Base-by-base conservation (phyloP, 2,888 invertebrate species). In the Heteropelma amictum region DNA sequence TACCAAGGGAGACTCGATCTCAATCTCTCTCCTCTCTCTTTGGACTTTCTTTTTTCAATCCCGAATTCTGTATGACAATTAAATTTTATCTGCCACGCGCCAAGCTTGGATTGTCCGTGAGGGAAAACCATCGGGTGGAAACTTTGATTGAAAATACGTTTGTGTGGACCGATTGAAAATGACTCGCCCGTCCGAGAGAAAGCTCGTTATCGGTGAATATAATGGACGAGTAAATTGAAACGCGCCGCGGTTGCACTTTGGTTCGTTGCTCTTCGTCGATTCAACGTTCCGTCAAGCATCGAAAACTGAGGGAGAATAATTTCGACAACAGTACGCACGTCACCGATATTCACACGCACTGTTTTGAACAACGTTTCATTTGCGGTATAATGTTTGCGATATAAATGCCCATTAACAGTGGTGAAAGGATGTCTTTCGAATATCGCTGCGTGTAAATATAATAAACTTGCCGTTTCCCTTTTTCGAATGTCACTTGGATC, bases 141-240 rank as follows among this genome's bases (percentile, higher is more conserved):
- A 14, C 14, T 60, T 58, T 26, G 17, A 47, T 67, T 38, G 38
- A 45, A 40, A 54, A 21, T 33, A 28, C 33, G 26, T 23, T 28
- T 30, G 30, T n/a, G n/a, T 21, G 33, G 40, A 28, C 40, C 40
- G 26, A 68, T 49, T 35, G 67, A 61, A 53, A 67, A 47, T 72
- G 30, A 61, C 54, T 23, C 38, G 53, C 17, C 17, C 23, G 23
- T 54, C 47, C 19, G 21, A n/a, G 54, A 28, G 49, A 40, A 51
- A 68, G 47, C 54, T 72, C 67, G 67, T 72, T 68, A 68, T 38
- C 47, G 30, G 45, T 23, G 40, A 68, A 72, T n/a, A n/a, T 72
- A 68, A 72, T 68, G 56, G 49, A 23, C 30, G 40, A 42, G 72
- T 38, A 56, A 67, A 72, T 72, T 54, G 54, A 68, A 67, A 56